Evolutionary conservation across 2,888 invertebrate genomes (phyloP).

Genomic region (Melieria omissa): DNA sequence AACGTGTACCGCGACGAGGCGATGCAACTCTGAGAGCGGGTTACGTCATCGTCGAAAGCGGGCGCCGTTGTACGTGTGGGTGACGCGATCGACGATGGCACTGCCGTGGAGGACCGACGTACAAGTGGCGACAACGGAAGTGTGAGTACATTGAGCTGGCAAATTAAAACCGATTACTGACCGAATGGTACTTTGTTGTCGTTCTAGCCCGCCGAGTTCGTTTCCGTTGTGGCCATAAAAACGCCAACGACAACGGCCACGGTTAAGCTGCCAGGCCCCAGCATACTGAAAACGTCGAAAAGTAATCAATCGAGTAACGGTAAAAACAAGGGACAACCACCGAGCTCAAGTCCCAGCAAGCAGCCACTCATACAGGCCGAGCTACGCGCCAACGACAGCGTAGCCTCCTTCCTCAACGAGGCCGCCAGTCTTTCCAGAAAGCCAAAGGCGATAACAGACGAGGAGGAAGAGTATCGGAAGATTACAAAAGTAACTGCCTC

Average conservation of each 20-base stretch:
- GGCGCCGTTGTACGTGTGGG: slow-evolving; percentile 40
- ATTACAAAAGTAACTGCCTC: slow-evolving; percentile 46
- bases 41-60: slow-evolving; percentile 61
- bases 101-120: slow-evolving; percentile 27
- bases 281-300: slow-evolving; percentile 66
- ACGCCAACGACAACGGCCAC: slow-evolving; percentile 44
- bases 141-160: slow-evolving; percentile 31
- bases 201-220: slow-evolving; percentile 65
- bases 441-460: slow-evolving; percentile 6
- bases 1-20: slow-evolving; percentile 55
- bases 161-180: not conserved
- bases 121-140: slow-evolving; percentile 33
- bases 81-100: slow-evolving; percentile 37
- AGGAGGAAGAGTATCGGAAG: slow-evolving; percentile 36
- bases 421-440: slow-evolving; percentile 19
- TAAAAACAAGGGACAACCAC: slow-evolving; percentile 42
- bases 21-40: slow-evolving; percentile 70
- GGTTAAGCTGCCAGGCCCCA: slow-evolving; percentile 60
- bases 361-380: slow-evolving; percentile 56
- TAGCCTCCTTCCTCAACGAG: slow-evolving; percentile 52
- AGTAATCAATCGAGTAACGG: slow-evolving; percentile 42
- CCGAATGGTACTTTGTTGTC: not conserved
- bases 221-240: slow-evolving; percentile 55
- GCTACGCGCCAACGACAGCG: slow-evolving; percentile 50
- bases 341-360: slow-evolving; percentile 56